Conservation (phyloP, 2,113 vertebrate species). For the Holacanthus passer region DNA sequence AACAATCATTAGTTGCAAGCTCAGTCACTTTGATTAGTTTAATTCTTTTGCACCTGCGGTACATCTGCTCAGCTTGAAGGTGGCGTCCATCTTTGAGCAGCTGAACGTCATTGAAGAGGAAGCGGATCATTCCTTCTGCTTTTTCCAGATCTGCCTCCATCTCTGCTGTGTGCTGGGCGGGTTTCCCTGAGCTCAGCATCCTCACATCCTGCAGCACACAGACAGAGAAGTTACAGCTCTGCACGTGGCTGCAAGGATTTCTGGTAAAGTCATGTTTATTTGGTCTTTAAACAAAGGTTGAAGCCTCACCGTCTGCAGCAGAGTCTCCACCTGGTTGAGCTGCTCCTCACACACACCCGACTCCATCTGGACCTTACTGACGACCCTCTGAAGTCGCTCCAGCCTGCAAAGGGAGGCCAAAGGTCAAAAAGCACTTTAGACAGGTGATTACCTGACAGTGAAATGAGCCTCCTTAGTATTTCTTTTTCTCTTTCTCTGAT, state of each 20-base stretch:
- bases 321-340: conserved; percentile 93
- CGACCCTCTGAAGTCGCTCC: conserved; percentile 93
- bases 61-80: conserved; percentile 97
- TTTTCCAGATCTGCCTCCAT: conserved; percentile 93
- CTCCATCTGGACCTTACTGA: conserved; percentile 97
- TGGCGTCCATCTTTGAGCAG: conserved; percentile 96
- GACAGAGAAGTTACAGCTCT: not conserved
- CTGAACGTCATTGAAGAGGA: conserved; percentile 95
- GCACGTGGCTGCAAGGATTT: accelerated
- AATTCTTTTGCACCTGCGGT: conserved; percentile 88
- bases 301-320: conserved; percentile 90
- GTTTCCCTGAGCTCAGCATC: conserved; percentile 86
- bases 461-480: not conserved
- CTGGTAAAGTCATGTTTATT: accelerated
- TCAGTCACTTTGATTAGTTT: not conserved
- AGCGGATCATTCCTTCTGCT: conserved; percentile 91
- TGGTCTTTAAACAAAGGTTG: not conserved
- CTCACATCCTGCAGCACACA: conserved; percentile 86
- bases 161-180: conserved; percentile 83
- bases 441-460: not conserved
- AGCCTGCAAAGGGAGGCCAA: conserved; percentile 82
- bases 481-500: not conserved
- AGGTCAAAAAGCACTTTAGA: conserved; percentile 37
- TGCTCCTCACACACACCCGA: conserved; percentile 95
- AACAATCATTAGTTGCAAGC: not conserved